Conservation (phyloP, 2,797 vertebrate genomes). For the Lacerta agilis region DNA sequence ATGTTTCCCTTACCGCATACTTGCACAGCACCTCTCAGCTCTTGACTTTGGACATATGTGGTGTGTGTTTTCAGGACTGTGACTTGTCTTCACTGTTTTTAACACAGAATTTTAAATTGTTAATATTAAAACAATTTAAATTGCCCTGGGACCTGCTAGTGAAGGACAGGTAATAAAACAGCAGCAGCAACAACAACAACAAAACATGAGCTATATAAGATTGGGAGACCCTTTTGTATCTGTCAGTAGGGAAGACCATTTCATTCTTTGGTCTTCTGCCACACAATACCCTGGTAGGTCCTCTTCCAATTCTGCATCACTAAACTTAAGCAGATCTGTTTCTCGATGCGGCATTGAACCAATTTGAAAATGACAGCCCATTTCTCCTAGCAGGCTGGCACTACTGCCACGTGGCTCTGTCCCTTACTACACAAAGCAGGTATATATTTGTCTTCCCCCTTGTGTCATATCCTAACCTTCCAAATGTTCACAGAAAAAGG, state of each 20-base stretch:
- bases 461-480: background rate
- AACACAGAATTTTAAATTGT: too few relatives aligned
- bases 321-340: background rate
- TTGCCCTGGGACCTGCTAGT: background rate
- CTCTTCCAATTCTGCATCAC: background rate
- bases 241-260: background rate
- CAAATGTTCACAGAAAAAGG: background rate
- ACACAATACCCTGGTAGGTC: background rate
- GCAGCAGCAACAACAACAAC: background rate
- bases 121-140: background rate
- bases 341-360: background rate
- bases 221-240: background rate
- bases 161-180: background rate
- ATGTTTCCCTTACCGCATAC: too few relatives aligned
- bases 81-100: too few relatives aligned
- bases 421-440: background rate
- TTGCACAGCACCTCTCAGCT: too few relatives aligned
- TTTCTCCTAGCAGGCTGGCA: background rate
- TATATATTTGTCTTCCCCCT: background rate
- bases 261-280: background rate
- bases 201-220: background rate
- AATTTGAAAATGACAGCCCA: background rate
- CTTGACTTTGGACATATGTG: too few relatives aligned
- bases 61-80: too few relatives aligned
- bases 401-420: background rate